Percentiles rank a stretch among this genome's conserved stretches.
Conservation (phyloP, 2,888 invertebrate genomes). For the Cristatella mucedo region DNA sequence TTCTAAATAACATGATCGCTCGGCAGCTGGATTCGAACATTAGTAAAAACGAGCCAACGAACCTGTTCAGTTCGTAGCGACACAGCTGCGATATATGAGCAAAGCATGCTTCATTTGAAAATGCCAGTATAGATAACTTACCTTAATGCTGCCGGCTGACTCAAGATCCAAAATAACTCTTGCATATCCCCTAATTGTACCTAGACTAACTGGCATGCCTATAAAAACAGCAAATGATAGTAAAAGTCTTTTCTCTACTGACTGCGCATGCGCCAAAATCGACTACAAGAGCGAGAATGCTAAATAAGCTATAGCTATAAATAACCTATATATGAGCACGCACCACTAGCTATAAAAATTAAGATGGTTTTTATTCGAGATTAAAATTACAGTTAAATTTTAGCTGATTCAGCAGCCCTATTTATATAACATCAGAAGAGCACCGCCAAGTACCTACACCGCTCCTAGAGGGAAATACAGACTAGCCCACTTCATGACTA, state of each 20-base stretch:
- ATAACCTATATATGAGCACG: background rate
- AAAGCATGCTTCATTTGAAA: background rate
- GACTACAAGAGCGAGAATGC: too few species aligned
- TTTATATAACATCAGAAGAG: too few species aligned
- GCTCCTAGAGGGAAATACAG: too few species aligned
- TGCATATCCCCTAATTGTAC: constrained; percentile 51
- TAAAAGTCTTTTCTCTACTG: too few species aligned
- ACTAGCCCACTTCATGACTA: too few species aligned
- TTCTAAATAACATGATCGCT: too few species aligned
- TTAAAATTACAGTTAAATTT: background rate
- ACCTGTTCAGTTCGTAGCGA: background rate
- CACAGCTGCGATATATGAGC: background rate
- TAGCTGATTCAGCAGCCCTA: too few species aligned
- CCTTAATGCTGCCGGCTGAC: constrained; percentile 45
- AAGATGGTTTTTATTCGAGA: background rate
- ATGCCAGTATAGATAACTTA: constrained; percentile 13
- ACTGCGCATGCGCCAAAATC: too few species aligned
- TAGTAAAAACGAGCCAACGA: background rate
- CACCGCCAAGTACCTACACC: too few species aligned
- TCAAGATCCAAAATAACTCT: constrained; percentile 53
- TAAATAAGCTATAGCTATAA: too few species aligned
- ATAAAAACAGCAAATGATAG: constrained; percentile 23
- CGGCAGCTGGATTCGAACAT: background rate
- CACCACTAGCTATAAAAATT: background rate
- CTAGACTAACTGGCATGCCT: constrained; percentile 58